These are phyloP conservation scores for Malurus alboscapulatus DNA, from an alignment of 2,113 vertebrate genomes.

Conservation along the genomic window DNA sequence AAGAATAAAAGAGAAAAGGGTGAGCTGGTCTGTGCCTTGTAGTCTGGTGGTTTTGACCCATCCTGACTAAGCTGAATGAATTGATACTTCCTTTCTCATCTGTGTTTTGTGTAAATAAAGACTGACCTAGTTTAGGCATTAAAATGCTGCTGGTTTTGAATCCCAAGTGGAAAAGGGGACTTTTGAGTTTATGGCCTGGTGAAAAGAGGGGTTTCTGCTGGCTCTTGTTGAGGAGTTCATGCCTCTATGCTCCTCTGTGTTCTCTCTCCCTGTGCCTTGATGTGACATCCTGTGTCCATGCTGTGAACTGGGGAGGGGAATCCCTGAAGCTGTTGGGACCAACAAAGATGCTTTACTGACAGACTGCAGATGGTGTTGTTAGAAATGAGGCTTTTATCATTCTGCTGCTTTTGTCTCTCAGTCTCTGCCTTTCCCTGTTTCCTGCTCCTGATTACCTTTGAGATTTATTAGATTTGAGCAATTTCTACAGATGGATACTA, in stretches of 20 bases:
- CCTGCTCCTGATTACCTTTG: neutral
- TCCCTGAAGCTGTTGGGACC: neutral
- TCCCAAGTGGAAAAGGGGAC: neutral
- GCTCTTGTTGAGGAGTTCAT: neutral
- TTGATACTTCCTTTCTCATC: constrained; percentile 44
- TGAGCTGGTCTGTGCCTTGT: neutral
- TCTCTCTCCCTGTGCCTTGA: neutral
- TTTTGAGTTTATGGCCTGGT: neutral
- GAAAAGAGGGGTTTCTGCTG: neutral
- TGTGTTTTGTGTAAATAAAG: constrained; percentile 60
- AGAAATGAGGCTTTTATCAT: neutral
- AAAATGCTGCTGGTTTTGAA: constrained; percentile 38
- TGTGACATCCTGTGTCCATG: neutral
- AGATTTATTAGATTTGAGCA: neutral
- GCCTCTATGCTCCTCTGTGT: neutral
- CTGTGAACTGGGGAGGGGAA: neutral
- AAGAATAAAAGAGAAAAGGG: neutral
- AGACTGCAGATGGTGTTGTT: neutral
- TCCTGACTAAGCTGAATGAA: neutral
- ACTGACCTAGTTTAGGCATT: constrained; percentile 56
- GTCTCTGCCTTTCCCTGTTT: neutral
- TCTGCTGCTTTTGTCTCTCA: neutral
- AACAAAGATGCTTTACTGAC: neutral
- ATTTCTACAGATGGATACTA: neutral
- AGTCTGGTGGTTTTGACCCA: neutral